Conservation (phyloP, 2,113 vertebrate genomes). For the cat (Felis catus) region F.catus_Fca126_mat1.0 CM031417.1:12256001-12256500, state of each 20-base stretch:
- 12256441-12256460: conserved; percentile 24
- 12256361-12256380: background rate
- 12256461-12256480: background rate
- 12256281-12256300: background rate
- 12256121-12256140: background rate
- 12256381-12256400: background rate
- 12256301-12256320: background rate
- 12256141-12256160: background rate
- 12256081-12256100: background rate
- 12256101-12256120: background rate
- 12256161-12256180: background rate
- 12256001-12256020: rapidly evolving
- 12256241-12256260: background rate
- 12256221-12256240: background rate
- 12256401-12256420: background rate
- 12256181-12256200: background rate
- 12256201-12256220: background rate
- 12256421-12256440: background rate
- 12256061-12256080: background rate
- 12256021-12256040: background rate
- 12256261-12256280: background rate
- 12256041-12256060: background rate
- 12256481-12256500: background rate
- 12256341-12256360: background rate
- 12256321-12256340: background rate